Conservation (phyloP, 2,113 vertebrate genomes). For the Tapirus terrestris region DNA sequence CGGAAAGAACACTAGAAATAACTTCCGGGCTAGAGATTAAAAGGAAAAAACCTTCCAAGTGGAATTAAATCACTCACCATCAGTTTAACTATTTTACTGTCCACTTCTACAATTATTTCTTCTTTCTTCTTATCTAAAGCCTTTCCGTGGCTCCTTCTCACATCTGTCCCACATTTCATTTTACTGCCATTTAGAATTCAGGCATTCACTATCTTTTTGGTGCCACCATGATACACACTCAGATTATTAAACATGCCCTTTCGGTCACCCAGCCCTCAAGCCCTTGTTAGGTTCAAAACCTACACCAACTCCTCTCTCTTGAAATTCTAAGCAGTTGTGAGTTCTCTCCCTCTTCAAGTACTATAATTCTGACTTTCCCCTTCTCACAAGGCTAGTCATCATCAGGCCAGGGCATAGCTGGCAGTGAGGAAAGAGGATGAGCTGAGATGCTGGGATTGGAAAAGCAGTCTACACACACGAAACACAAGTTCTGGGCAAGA, state of each 20-base stretch:
- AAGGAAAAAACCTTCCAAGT: not conserved
- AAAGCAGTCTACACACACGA: not conserved
- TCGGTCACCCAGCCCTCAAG: not conserved
- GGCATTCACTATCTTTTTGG: not conserved
- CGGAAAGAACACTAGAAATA: not conserved
- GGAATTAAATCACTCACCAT: not conserved
- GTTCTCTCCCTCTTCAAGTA: not conserved
- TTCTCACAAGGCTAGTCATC: not conserved
- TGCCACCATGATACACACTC: not conserved
- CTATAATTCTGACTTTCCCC: not conserved
- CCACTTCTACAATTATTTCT: not conserved
- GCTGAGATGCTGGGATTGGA: not conserved
- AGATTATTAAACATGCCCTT: not conserved
- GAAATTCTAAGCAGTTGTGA: not conserved
- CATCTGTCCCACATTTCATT: not conserved
- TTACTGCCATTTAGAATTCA: not conserved
- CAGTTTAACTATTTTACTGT: not conserved
- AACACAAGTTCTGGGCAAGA: not conserved
- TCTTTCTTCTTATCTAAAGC: not conserved
- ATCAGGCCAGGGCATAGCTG: no score
- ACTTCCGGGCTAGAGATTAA: not conserved
- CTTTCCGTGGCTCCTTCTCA: not conserved
- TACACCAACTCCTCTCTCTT: not conserved
- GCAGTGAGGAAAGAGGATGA: not conserved
- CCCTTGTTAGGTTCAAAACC: not conserved